These are phyloP conservation scores for Psococerastis gibbosa DNA, from an alignment of 2,888 invertebrate genomes.

Conservation along the genomic window DNA sequence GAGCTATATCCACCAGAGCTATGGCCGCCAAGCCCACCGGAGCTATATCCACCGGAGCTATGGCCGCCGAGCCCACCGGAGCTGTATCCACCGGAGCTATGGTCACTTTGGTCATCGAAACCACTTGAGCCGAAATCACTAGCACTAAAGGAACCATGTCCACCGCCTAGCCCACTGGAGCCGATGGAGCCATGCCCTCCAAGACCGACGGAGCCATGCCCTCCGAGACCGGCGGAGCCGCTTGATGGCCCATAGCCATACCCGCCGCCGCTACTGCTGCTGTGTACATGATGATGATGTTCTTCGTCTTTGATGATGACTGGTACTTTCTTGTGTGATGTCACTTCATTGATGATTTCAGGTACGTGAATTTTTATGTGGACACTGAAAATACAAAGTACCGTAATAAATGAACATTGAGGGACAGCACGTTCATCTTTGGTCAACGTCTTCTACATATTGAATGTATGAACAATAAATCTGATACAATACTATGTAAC, in stretches of 20 bases:
- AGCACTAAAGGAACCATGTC: slow-evolving; percentile 6
- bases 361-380: slow-evolving; percentile 21
- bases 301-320: slow-evolving; percentile 18
- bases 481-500: no score
- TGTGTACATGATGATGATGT: slow-evolving; percentile 16
- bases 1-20: slow-evolving; percentile 2
- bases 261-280: slow-evolving; percentile 13
- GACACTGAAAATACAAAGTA: slow-evolving; percentile 17
- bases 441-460: no score
- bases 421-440: no score
- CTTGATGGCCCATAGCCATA: no score
- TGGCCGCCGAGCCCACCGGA: slow-evolving; percentile 14
- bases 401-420: no score
- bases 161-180: slow-evolving; percentile 6
- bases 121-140: slow-evolving; percentile 14
- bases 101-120: no score
- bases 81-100: slow-evolving; percentile 15
- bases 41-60: slow-evolving; percentile 8
- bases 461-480: no score
- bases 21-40: slow-evolving; percentile 9
- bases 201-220: slow-evolving; percentile 9
- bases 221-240: slow-evolving; percentile 1
- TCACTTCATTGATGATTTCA: slow-evolving; percentile 19
- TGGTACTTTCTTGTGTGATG: slow-evolving; percentile 19
- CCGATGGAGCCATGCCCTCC: slow-evolving; percentile 7